Percentiles rank a stretch among this genome's conserved stretches.
phyloP scores from a whole-genome alignment of 1,140 invertebrate genomes.

The Druon quercuslanigerum region DNA sequence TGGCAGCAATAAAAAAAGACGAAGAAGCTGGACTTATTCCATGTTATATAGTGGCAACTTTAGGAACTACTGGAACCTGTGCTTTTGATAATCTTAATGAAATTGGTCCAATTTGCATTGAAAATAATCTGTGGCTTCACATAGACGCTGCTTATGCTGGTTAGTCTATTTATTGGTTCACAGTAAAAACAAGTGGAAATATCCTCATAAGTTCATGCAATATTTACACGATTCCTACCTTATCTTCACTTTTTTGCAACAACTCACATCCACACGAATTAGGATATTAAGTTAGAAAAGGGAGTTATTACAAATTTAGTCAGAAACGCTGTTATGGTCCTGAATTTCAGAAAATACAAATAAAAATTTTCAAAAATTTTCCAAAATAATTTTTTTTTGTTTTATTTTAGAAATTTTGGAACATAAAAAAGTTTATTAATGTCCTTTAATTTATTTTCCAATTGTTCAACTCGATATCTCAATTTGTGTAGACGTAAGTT shows the following conservation, averaged over 20 bases:
- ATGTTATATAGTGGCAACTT: conserved; percentile 87
- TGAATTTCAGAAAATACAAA: too few relatives aligned
- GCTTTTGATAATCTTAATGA: conserved; percentile 92
- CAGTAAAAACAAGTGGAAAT: neutral
- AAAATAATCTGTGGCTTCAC: conserved; percentile 89
- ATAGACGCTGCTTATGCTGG: conserved; percentile 93
- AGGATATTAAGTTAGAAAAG: too few relatives aligned
- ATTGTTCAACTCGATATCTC: neutral
- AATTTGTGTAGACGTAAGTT: neutral
- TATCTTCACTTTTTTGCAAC: too few relatives aligned
- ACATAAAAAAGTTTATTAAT: conserved; percentile 3
- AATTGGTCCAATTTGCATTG: conserved; percentile 87
- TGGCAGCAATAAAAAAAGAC: conserved; percentile 86
- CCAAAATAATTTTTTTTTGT: too few relatives aligned
- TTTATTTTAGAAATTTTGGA: neutral
- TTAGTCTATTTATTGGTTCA: conserved; percentile 34
- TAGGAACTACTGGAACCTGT: conserved; percentile 95
- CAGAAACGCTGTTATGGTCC: too few relatives aligned
- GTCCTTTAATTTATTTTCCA: neutral
- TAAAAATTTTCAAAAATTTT: too few relatives aligned
- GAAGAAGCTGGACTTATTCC: conserved; percentile 83
- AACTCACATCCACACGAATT: too few relatives aligned
- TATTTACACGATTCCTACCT: neutral
- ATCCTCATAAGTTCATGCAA: neutral
- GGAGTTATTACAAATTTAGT: too few relatives aligned